phyloP scores from a whole-genome alignment of 2,888 invertebrate species.

The Pasiphila rectangulata region DNA sequence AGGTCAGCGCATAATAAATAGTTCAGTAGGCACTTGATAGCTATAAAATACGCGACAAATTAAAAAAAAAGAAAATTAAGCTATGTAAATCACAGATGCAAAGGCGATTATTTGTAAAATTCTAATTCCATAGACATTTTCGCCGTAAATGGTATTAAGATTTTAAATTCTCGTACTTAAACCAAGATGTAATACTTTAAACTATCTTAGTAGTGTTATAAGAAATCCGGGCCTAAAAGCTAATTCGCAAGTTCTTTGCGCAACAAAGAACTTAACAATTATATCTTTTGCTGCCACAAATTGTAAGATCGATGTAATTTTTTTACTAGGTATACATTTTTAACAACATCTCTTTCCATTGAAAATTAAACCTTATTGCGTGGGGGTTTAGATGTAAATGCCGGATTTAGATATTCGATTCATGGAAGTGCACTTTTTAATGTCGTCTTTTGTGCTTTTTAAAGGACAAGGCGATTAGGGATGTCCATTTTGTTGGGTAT shows the following conservation, averaged over 20 bases:
- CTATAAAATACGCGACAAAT: no score
- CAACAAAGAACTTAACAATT: conserved; percentile 45
- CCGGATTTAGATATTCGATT: conserved; percentile 26
- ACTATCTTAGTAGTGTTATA: no score
- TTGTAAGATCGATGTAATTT: conserved; percentile 64
- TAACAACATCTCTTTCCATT: neutral
- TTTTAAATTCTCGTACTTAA: no score
- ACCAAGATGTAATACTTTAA: no score
- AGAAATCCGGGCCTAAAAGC: no score
- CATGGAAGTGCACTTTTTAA: conserved; percentile 52
- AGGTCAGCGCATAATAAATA: no score
- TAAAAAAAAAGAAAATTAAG: no score
- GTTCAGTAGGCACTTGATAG: no score
- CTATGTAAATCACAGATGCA: no score
- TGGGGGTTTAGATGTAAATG: conserved; percentile 2
- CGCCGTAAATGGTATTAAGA: no score
- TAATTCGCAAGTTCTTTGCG: conserved; percentile 35
- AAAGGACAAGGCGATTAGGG: conserved; percentile 72
- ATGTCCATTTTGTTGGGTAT: conserved; percentile 71
- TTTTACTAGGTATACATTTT: conserved; percentile 39
- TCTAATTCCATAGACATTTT: no score
- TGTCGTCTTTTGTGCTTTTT: conserved; percentile 61
- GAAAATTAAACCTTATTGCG: conserved; percentile 39
- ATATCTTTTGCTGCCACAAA: conserved; percentile 45
- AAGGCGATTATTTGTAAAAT: no score